A percentile compares a stretch with the other conserved stretches of the same genome.
Evolutionary conservation across 2,888 invertebrate species (phyloP).

Genomic region (Melipona beecheii): DNA sequence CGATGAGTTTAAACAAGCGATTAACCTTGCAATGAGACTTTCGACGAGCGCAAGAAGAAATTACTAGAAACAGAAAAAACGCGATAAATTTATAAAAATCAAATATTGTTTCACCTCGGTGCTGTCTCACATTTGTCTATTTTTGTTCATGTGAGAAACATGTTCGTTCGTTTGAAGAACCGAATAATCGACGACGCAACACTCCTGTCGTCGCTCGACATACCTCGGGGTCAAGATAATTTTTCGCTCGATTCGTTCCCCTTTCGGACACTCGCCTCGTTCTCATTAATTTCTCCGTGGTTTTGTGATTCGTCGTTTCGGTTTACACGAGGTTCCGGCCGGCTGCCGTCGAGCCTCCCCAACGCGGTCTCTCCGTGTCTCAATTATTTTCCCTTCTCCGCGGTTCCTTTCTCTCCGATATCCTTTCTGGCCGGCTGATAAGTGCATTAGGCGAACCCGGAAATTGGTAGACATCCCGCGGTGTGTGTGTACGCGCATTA

Average conservation of each 20-base stretch:
- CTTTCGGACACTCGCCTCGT: conserved; percentile 9
- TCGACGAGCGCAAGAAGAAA: too few species aligned
- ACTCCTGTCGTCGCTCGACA: neutral
- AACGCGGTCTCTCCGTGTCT: conserved; percentile 51
- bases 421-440: conserved; percentile 60
- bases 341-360: conserved; percentile 31
- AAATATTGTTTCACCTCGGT: too few species aligned
- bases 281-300: conserved; percentile 54
- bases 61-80: too few species aligned
- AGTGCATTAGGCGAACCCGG: conserved; percentile 72
- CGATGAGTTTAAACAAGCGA: conserved; percentile 27
- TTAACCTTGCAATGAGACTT: conserved; percentile 25
- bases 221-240: conserved; percentile 36
- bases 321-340: conserved; percentile 25
- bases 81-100: too few species aligned
- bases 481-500: conserved; percentile 72
- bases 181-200: conserved; percentile 14
- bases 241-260: conserved; percentile 50
- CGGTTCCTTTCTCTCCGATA: conserved; percentile 38
- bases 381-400: conserved; percentile 64
- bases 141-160: neutral
- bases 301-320: conserved; percentile 62
- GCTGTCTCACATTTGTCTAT: neutral
- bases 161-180: neutral
- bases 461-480: conserved; percentile 75